Evolutionary conservation across 2,797 vertebrate genomes (phyloP).

Genomic region (Megaceryle alcyon): DNA sequence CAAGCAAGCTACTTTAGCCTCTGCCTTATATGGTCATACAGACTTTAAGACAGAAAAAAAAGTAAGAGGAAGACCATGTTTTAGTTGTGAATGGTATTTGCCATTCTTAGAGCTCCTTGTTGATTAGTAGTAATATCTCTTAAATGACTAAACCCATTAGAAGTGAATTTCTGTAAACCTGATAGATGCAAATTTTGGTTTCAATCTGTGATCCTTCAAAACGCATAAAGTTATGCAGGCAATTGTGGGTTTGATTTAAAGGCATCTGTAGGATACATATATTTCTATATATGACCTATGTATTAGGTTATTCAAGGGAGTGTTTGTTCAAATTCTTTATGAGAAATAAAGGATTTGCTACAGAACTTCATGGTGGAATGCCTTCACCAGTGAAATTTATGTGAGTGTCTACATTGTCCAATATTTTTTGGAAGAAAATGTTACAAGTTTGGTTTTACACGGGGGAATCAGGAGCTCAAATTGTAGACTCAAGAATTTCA

Average conservation of each 20-base stretch:
- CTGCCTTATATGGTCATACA: neutral
- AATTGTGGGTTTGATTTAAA: neutral
- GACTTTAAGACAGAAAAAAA: neutral
- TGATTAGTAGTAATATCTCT: neutral
- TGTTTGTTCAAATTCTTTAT: neutral
- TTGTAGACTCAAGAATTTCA: neutral
- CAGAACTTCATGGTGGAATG: neutral
- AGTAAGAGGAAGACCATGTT: neutral
- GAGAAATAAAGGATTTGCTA: neutral
- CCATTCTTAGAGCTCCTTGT: neutral
- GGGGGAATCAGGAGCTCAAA: neutral
- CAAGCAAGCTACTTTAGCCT: neutral
- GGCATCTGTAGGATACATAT: neutral
- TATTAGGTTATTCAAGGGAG: neutral
- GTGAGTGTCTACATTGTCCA: neutral
- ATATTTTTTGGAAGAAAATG: neutral
- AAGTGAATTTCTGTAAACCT: neutral
- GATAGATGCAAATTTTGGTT: neutral
- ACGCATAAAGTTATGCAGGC: neutral
- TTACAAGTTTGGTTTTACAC: neutral
- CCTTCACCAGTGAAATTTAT: neutral
- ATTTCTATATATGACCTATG: neutral
- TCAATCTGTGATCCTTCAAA: neutral
- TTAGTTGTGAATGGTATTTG: neutral
- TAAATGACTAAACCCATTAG: neutral